Percentiles rank a stretch among this genome's conserved stretches.
Conservation (phyloP, 92 coral and sea anemone species). For the Paramuricea clavata region DNA sequence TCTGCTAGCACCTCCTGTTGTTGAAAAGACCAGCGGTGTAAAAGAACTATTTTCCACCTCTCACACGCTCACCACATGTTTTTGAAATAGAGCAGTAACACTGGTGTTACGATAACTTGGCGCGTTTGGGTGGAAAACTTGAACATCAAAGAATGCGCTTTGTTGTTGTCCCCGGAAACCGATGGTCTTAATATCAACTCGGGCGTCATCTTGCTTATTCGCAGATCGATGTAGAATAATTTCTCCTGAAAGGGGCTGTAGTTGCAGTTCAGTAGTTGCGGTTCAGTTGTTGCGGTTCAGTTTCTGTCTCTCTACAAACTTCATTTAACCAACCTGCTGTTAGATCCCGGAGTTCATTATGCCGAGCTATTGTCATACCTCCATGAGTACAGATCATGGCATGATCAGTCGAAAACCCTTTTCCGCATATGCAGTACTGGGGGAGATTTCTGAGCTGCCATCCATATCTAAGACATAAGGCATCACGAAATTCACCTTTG, state of each 20-base stretch:
- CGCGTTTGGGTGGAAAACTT: background rate
- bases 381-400: background rate
- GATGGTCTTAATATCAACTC: background rate
- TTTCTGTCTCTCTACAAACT: no score
- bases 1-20: background rate
- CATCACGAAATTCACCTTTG: background rate
- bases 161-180: background rate
- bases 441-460: background rate
- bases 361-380: no score
- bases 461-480: background rate
- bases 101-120: background rate
- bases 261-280: no score
- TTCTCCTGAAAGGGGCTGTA: background rate
- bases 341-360: no score
- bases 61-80: no score
- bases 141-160: background rate
- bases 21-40: constrained; percentile 23
- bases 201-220: background rate
- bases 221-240: background rate
- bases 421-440: background rate
- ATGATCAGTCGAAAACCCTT: background rate
- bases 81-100: no score
- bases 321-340: no score
- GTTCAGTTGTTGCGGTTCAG: no score
- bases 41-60: background rate